phyloP scores from a whole-genome alignment of 2,797 vertebrate genomes.

The Rhynchonycteris naso region DNA sequence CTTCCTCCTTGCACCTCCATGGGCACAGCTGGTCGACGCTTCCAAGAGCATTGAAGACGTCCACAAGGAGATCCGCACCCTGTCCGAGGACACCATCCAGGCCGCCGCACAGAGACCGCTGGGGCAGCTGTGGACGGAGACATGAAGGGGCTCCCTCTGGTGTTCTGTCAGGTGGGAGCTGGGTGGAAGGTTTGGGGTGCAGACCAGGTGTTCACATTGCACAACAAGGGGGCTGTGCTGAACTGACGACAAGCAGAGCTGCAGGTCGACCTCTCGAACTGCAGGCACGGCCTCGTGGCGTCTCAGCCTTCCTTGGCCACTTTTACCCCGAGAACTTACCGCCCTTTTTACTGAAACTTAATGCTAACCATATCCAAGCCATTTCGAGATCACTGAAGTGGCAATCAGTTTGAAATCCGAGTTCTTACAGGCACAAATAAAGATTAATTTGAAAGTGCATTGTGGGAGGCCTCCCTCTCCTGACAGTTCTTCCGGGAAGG shows the following conservation, averaged over 20 bases:
- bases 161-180: not conserved
- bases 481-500: not conserved
- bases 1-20: not conserved
- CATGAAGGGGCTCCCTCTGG: not conserved
- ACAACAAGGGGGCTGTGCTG: not conserved
- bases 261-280: accelerated
- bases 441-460: not conserved
- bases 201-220: not conserved
- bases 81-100: constrained; percentile 85
- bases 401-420: accelerated
- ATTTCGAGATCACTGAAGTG: not conserved
- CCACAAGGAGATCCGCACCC: constrained; percentile 88
- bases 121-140: constrained; percentile 89
- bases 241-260: not conserved
- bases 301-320: not conserved
- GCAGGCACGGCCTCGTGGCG: not conserved
- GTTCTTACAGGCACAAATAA: constrained; percentile 21
- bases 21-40: constrained; percentile 87
- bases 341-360: not conserved
- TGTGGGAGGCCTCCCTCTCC: not conserved
- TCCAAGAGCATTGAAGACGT: constrained; percentile 90
- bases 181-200: not conserved
- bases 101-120: constrained; percentile 84
- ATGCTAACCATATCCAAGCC: no score
- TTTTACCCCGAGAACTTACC: not conserved